These are phyloP conservation scores for Setophaga coronata DNA, from an alignment of 2,113 vertebrate species.

Conservation along the genomic window DNA sequence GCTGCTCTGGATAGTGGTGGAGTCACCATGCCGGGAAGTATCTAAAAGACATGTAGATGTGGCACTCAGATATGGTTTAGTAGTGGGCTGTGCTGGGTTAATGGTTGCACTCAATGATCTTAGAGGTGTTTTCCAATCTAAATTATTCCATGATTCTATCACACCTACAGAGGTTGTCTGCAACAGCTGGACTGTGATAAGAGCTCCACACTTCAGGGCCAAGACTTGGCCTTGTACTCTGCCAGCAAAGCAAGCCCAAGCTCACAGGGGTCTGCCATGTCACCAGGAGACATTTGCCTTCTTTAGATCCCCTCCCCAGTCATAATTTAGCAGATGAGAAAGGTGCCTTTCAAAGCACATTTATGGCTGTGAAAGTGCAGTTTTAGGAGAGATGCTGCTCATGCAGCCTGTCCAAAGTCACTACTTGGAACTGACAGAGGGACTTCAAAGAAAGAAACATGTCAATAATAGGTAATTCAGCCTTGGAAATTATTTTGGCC, in stretches of 20 bases:
- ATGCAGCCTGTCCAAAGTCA: background rate
- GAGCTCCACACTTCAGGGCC: background rate
- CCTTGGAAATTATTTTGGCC: background rate
- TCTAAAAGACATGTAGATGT: background rate
- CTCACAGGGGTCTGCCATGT: background rate
- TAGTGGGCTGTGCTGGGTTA: background rate
- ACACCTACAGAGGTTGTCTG: background rate
- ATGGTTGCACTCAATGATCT: background rate
- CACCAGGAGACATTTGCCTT: background rate
- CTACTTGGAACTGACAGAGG: background rate
- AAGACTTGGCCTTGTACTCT: background rate
- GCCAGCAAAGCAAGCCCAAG: background rate
- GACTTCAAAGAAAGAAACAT: background rate
- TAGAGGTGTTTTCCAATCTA: background rate
- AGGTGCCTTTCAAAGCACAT: background rate
- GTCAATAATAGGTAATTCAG: background rate
- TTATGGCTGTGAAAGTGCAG: background rate
- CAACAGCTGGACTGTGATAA: background rate
- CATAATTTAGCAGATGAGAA: background rate
- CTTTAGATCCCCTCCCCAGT: background rate
- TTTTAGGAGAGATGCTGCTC: background rate
- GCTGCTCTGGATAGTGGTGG: background rate
- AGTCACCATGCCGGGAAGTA: background rate
- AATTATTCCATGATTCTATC: background rate
- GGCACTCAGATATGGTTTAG: background rate